Evolutionary conservation across 2,113 vertebrate species (phyloP).

Genomic region (Tragelaphus buxtoni): DNA sequence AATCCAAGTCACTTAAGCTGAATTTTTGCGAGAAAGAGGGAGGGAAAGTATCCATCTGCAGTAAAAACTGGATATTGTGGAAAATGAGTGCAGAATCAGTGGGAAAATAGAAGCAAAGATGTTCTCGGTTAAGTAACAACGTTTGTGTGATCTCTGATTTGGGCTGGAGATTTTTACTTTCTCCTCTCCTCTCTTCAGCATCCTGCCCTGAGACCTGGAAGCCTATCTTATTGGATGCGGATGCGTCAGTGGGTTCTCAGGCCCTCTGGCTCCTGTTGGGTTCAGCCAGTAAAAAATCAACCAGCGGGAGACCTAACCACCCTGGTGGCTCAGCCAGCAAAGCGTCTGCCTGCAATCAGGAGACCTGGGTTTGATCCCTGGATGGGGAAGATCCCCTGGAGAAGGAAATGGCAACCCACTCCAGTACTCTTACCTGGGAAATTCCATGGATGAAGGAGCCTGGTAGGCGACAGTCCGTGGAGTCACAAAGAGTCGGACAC

Average conservation of each 20-base stretch:
- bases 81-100: neutral
- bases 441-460: neutral
- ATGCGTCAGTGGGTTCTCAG: neutral
- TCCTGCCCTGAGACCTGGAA: neutral
- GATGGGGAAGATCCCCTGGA: neutral
- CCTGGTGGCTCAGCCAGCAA: neutral
- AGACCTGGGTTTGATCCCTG: neutral
- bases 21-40: neutral
- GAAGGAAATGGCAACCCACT: neutral
- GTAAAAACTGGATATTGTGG: neutral
- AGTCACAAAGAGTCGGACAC: rapidly evolving
- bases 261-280: neutral
- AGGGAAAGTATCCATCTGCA: neutral
- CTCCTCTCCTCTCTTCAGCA: neutral
- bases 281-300: neutral
- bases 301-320: neutral
- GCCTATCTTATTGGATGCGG: neutral
- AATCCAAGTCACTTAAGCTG: neutral
- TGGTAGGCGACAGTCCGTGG: neutral
- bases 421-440: neutral
- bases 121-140: neutral
- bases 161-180: neutral
- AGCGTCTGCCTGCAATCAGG: rapidly evolving
- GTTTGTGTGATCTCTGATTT: neutral
- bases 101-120: neutral